A percentile compares a stretch with the other conserved stretches of the same genome.
Evolutionary conservation across 2,888 invertebrate species (phyloP).

Genomic region (Spisula subtruncata): DNA sequence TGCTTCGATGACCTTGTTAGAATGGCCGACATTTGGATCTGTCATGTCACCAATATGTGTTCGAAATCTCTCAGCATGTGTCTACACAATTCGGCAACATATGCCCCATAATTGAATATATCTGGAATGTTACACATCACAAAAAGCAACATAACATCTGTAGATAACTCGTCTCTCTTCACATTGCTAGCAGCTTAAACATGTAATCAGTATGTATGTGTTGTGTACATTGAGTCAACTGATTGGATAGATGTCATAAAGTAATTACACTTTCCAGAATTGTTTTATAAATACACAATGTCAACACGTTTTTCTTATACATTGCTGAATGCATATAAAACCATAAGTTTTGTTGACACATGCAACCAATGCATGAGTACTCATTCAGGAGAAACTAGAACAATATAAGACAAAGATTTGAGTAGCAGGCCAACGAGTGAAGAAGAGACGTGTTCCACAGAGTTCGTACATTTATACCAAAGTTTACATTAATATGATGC

Average conservation of each 20-base stretch:
- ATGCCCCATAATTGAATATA: neutral
- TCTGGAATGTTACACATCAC: conserved; percentile 41
- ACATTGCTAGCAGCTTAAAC: neutral
- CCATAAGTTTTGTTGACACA: too few species aligned
- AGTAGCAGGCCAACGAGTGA: neutral
- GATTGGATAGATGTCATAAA: too few species aligned
- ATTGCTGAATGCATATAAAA: too few species aligned
- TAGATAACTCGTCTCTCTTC: neutral
- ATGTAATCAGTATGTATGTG: neutral
- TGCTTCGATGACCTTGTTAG: neutral
- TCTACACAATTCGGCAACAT: neutral
- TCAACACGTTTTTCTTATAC: too few species aligned
- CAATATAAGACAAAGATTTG: neutral
- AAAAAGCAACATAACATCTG: neutral
- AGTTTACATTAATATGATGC: neutral
- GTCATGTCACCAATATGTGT: neutral
- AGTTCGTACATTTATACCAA: neutral
- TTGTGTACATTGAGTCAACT: neutral
- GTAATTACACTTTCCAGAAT: neutral
- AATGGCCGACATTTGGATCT: neutral
- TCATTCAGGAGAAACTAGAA: neutral
- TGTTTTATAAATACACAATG: neutral
- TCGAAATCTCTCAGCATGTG: neutral
- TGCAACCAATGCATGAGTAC: too few species aligned
- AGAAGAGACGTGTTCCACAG: neutral